These are phyloP conservation scores for Epirrhoe alternata DNA, from an alignment of 2,888 invertebrate species.

Conservation along the genomic window DNA sequence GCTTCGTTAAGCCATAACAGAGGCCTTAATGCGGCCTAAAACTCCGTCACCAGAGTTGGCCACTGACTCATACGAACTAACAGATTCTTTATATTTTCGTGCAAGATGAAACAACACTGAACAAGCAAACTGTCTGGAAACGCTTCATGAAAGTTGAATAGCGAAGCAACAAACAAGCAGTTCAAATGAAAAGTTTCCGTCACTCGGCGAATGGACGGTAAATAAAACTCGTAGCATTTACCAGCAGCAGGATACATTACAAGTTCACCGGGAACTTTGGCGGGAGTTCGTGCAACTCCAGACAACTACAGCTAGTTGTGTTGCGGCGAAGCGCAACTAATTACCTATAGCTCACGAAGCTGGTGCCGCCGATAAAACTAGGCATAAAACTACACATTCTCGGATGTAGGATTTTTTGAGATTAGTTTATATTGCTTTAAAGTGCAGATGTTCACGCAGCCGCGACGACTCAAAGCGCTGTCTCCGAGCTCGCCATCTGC, in stretches of 20 bases:
- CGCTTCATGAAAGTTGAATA: constrained; percentile 22
- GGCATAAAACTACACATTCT: background rate
- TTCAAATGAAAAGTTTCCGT: constrained; percentile 25
- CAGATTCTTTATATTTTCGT: background rate
- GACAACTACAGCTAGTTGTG: background rate
- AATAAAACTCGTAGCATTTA: constrained; percentile 18
- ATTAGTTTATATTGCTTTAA: too few species aligned
- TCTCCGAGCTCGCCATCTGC: constrained; percentile 14
- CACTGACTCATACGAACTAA: too few species aligned
- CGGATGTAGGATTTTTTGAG: too few species aligned
- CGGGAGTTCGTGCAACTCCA: constrained; percentile 2
- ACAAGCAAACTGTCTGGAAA: constrained; percentile 8
- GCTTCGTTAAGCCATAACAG: too few species aligned
- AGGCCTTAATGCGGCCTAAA: too few species aligned
- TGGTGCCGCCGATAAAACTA: constrained; percentile 10
- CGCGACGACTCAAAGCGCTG: constrained; percentile 4
- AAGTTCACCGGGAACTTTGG: constrained; percentile 24
- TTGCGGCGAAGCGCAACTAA: constrained; percentile 2
- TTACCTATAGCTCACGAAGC: constrained; percentile 13
- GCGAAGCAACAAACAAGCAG: constrained; percentile 25
- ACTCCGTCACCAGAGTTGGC: too few species aligned
- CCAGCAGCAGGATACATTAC: constrained; percentile 21
- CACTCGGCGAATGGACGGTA: constrained; percentile 27
- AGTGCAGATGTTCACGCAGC: too few species aligned
- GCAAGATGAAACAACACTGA: constrained; percentile 5